These are phyloP conservation scores for Nilaparvata lugens DNA, from an alignment of 1,140 invertebrate genomes.

Conservation along the genomic window DNA sequence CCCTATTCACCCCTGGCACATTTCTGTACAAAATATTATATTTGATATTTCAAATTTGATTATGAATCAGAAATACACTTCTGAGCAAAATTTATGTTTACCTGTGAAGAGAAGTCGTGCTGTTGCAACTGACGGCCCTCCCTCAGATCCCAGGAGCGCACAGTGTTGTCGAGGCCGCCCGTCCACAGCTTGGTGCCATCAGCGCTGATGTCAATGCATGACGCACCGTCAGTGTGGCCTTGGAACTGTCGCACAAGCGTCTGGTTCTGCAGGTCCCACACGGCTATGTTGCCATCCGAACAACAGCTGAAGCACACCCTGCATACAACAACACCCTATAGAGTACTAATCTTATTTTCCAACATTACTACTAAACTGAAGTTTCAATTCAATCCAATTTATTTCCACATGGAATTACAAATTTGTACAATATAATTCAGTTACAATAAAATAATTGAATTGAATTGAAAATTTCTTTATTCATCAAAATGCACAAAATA, in stretches of 20 bases:
- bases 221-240: slow-evolving; percentile 93
- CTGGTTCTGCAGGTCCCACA: slow-evolving; percentile 95
- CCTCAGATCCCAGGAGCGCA: slow-evolving; percentile 89
- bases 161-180: slow-evolving; percentile 92
- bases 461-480: too few relatives aligned
- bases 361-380: too few relatives aligned
- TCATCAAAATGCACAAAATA: too few relatives aligned
- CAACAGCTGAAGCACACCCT: slow-evolving; percentile 89
- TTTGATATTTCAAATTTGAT: not conserved
- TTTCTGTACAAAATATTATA: not conserved
- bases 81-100: slow-evolving; percentile 36
- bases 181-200: slow-evolving; percentile 95
- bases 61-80: not conserved
- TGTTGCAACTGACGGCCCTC: slow-evolving; percentile 81
- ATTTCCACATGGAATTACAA: too few relatives aligned
- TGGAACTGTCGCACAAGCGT: slow-evolving; percentile 84
- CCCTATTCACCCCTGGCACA: too few relatives aligned
- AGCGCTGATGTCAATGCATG: slow-evolving; percentile 92
- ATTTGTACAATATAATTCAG: too few relatives aligned
- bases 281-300: slow-evolving; percentile 93
- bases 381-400: too few relatives aligned
- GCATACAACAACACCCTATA: too few relatives aligned
- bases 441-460: too few relatives aligned
- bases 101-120: slow-evolving; percentile 82
- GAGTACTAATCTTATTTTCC: too few relatives aligned